These are phyloP conservation scores for Stylophora pistillata DNA, from an alignment of 64 coral and sea anemone species.

Conservation along the genomic window DNA sequence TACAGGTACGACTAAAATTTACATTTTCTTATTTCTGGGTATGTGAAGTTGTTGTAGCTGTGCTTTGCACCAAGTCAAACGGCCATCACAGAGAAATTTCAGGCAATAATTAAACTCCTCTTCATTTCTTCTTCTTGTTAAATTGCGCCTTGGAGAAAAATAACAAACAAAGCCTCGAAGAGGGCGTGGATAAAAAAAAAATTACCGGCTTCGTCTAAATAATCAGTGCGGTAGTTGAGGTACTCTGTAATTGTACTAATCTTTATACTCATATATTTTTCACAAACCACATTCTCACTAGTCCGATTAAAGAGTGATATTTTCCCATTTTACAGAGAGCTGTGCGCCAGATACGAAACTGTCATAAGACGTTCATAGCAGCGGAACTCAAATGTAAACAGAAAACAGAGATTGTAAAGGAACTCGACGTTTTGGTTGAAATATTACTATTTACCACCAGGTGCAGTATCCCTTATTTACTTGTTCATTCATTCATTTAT, in stretches of 20 bases:
- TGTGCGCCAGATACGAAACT: constrained; percentile 77
- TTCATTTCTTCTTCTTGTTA: too few species aligned
- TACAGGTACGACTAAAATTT: constrained; percentile 61
- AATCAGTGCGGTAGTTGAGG: too few species aligned
- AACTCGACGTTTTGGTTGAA: constrained; percentile 69
- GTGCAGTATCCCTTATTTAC: not conserved
- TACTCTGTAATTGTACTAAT: too few species aligned
- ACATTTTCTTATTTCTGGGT: not conserved
- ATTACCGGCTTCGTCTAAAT: too few species aligned
- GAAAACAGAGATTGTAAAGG: constrained; percentile 71
- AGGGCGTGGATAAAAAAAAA: too few species aligned
- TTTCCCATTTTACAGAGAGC: constrained; percentile 61
- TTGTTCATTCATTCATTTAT: not conserved
- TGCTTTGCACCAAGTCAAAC: too few species aligned
- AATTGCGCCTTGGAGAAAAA: too few species aligned
- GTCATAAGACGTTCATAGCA: constrained; percentile 65
- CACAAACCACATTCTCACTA: too few species aligned
- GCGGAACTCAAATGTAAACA: constrained; percentile 86
- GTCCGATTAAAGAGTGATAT: not conserved
- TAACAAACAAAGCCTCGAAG: too few species aligned
- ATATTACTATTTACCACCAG: constrained; percentile 77
- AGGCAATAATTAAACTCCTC: too few species aligned
- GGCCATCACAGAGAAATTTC: too few species aligned
- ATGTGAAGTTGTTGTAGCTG: not conserved
- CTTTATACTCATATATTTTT: too few species aligned